Percentiles rank a stretch among this genome's conserved stretches.
Evolutionary conservation across 2,888 invertebrate genomes (phyloP).

Genomic region (Nipponacmea schrenckii): DNA sequence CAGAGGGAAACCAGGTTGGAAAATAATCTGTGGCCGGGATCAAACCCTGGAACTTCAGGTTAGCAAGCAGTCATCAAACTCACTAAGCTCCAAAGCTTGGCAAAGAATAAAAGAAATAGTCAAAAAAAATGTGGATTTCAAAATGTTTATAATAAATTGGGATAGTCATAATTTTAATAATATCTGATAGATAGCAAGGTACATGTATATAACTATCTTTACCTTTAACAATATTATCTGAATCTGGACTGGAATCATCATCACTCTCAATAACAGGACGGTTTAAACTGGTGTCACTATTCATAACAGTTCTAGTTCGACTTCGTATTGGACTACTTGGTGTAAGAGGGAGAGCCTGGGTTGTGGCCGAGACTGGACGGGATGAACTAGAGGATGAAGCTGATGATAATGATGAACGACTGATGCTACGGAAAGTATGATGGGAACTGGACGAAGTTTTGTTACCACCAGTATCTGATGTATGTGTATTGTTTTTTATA

Average conservation of each 20-base stretch:
- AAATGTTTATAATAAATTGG: too few species aligned
- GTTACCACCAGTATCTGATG: conserved; percentile 12
- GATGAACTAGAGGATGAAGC: conserved; percentile 46
- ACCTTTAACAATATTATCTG: conserved; percentile 17
- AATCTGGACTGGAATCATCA: conserved; percentile 39
- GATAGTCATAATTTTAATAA: too few species aligned
- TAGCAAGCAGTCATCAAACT: too few species aligned
- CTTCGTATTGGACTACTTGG: conserved; percentile 37
- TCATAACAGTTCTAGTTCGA: conserved; percentile 47
- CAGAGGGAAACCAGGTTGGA: too few species aligned
- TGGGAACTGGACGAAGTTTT: conserved; percentile 35
- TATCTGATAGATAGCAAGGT: too few species aligned
- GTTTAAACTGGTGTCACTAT: conserved; percentile 29
- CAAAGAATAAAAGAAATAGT: too few species aligned
- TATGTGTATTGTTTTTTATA: conserved; percentile 21
- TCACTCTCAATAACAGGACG: conserved; percentile 37
- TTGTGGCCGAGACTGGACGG: conserved; percentile 36
- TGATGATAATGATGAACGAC: conserved; percentile 47
- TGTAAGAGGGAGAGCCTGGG: conserved; percentile 18
- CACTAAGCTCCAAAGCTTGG: too few species aligned
- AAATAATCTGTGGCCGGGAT: too few species aligned
- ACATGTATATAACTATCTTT: too few species aligned
- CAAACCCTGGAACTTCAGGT: too few species aligned
- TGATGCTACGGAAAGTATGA: conserved; percentile 47
- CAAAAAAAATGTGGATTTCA: too few species aligned